Percentiles rank a stretch among this genome's conserved stretches.
Evolutionary conservation across 2,888 invertebrate genomes (phyloP).

Genomic region (Mimachlamys varia): DNA sequence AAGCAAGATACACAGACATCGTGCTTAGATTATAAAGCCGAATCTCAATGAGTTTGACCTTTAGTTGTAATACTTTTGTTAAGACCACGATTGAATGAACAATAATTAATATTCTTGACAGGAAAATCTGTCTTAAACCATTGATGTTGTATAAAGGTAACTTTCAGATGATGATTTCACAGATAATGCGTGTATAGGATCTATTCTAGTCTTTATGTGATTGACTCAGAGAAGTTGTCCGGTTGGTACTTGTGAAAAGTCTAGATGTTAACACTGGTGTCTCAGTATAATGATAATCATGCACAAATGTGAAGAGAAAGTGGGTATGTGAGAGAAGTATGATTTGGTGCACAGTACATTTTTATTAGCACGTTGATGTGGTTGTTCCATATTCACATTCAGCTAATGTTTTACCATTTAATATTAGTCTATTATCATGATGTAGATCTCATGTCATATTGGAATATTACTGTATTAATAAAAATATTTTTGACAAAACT

Average conservation of each 20-base stretch:
- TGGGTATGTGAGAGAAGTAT: background rate
- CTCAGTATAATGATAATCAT: background rate
- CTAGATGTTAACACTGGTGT: conserved; percentile 8
- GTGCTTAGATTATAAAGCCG: background rate
- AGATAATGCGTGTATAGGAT: background rate
- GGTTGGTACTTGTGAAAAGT: background rate
- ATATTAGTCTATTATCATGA: background rate
- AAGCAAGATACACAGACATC: background rate
- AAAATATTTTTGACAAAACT: too few relatives aligned
- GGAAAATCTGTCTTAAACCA: too few relatives aligned
- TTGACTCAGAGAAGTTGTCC: background rate
- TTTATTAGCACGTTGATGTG: background rate
- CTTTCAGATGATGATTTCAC: background rate
- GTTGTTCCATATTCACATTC: background rate
- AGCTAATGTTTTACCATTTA: background rate
- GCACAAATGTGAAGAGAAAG: conserved; percentile 2
- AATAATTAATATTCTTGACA: background rate
- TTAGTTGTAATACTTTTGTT: background rate
- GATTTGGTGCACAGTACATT: conserved; percentile 20
- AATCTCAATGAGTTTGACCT: background rate
- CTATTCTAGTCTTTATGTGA: conserved; percentile 24
- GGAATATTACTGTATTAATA: conserved; percentile 17
- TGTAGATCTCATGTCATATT: conserved; percentile 7
- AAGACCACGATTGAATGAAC: background rate
- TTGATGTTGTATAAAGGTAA: background rate